Evolutionary conservation across 2,888 invertebrate genomes (phyloP).

Genomic region (Drosophila longiperda): DNA sequence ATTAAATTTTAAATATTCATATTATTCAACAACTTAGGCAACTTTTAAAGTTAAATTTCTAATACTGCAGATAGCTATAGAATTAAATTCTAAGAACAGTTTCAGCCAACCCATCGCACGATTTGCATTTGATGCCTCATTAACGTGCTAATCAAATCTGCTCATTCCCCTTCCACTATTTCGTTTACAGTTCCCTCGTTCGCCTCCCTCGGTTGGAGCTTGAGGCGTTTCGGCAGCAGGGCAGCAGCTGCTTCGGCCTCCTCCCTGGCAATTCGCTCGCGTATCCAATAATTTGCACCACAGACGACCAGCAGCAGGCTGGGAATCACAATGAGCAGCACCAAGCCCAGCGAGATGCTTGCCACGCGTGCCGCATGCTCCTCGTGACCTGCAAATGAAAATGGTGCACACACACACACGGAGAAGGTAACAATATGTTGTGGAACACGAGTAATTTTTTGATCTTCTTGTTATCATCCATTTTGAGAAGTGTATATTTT

Average conservation of each 20-base stretch:
- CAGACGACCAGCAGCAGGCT: slow-evolving; percentile 90
- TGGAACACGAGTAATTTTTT: slow-evolving; percentile 11
- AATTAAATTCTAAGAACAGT: neutral
- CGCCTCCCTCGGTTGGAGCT: slow-evolving; percentile 5
- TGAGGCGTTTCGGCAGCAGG: slow-evolving; percentile 51
- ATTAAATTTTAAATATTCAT: neutral
- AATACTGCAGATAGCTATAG: slow-evolving; percentile 1
- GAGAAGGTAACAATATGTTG: slow-evolving; percentile 9
- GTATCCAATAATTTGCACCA: slow-evolving; percentile 88
- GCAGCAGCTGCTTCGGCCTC: slow-evolving; percentile 76
- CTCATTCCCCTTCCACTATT: slow-evolving; percentile 4
- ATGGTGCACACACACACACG: slow-evolving; percentile 33
- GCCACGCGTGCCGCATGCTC: slow-evolving; percentile 92
- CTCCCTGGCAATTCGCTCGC: slow-evolving; percentile 85
- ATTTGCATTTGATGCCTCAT: slow-evolving; percentile 49
- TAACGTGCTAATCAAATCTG: slow-evolving; percentile 63
- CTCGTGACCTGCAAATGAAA: slow-evolving; percentile 88
- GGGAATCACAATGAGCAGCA: slow-evolving; percentile 91
- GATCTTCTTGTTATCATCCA: slow-evolving; percentile 10
- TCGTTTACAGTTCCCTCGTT: slow-evolving; percentile 19
- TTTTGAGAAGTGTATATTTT: slow-evolving; percentile 54
- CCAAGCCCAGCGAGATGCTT: slow-evolving; percentile 91
- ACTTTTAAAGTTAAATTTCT: neutral
- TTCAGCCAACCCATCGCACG: slow-evolving; percentile 20
- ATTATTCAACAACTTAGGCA: neutral